Base-by-base conservation (phyloP, 2,888 invertebrate genomes). In the Hydriomena furcata region DNA sequence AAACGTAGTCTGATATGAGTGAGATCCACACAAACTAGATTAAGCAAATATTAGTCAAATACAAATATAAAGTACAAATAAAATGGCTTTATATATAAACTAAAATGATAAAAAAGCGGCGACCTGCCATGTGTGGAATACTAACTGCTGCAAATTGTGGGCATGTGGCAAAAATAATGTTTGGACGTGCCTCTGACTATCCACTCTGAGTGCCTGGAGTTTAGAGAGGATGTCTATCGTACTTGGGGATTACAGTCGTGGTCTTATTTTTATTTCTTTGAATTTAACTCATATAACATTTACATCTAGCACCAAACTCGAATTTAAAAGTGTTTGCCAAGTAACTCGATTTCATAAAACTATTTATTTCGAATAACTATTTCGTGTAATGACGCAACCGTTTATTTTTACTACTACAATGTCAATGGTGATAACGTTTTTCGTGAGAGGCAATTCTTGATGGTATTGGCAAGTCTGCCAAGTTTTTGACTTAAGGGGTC, bases 371-470 rank as follows among this genome's bases (percentile, higher is more conserved):
- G 27, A 12, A 23, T 10, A 56, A 52, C 51, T 55, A 53, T 58
- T 68, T 59, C 56, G 58, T 57, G 60, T 65, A 64, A 71, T 61
- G 66, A 58, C 58, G 47, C 25, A 58, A 66, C 52, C 66, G 61
- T 67, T 73, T 68, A 66, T 67, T 71, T 72, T 73, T 67, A 71
- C 62, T 57, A 53, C 27, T 60, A 48, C 55, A 47, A 50, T 54
- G 42, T 41, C 32, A 58, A 62, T 57, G 58, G 51, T 60, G 69
- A 67, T 68, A 62, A 52, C 52, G 49, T 55, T 63, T 61, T 63
- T 60, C 21, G 28, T 35, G 58, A 48, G 59, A 50, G 45, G 25
- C 60, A 53, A 55, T 61, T 61, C 61, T 61, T 52, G 64, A 60
- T 58, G 62, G 58, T 62, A 58, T 55, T 52, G 57, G 57, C 48